Conservation (phyloP, 2,888 invertebrate genomes). For the Proisotoma minuta region DNA sequence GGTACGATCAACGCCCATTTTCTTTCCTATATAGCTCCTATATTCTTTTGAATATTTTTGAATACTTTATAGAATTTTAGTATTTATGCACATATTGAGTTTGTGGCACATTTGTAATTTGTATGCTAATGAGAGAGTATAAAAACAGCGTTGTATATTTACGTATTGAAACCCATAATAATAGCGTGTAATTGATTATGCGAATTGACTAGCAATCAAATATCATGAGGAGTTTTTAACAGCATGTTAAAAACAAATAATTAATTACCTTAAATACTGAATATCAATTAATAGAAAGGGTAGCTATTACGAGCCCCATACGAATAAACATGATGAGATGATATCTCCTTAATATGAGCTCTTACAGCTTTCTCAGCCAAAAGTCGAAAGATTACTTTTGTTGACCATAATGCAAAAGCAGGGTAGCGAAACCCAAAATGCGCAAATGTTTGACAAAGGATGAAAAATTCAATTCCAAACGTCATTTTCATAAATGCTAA, state of each 20-base stretch:
- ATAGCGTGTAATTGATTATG: too few species aligned
- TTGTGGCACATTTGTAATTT: too few species aligned
- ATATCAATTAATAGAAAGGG: slow-evolving; percentile 27
- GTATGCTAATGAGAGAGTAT: too few species aligned
- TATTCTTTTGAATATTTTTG: too few species aligned
- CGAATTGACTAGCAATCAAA: too few species aligned
- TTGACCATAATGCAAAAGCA: slow-evolving; percentile 37
- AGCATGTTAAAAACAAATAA: background rate
- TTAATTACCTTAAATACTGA: background rate
- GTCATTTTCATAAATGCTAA: slow-evolving; percentile 36
- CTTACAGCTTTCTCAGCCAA: slow-evolving; percentile 36
- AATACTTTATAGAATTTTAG: too few species aligned
- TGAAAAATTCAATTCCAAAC: slow-evolving; percentile 37
- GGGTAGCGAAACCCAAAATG: slow-evolving; percentile 37
- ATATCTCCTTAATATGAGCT: slow-evolving; percentile 35
- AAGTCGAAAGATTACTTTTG: slow-evolving; percentile 35
- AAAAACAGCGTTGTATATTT: too few species aligned
- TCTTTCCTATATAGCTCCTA: too few species aligned
- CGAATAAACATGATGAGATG: slow-evolving; percentile 29
- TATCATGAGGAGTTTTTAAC: too few species aligned
- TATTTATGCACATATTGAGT: too few species aligned
- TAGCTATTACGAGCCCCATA: slow-evolving; percentile 36
- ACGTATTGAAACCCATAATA: too few species aligned
- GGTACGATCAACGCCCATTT: too few species aligned
- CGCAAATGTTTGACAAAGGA: slow-evolving; percentile 40